phyloP scores from a whole-genome alignment of 2,888 invertebrate species.

The Dichetophora obliterata region DNA sequence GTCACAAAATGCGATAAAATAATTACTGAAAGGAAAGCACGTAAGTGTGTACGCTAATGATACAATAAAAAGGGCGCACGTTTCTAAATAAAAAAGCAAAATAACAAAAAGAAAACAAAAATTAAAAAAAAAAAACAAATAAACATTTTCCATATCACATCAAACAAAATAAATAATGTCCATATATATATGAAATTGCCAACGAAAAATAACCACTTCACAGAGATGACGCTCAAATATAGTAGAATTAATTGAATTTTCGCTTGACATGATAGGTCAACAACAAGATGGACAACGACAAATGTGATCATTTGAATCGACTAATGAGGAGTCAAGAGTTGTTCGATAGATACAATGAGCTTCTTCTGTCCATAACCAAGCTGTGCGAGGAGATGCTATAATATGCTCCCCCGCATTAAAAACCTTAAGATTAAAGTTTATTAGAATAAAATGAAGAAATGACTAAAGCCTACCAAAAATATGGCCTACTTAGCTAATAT shows the following conservation, averaged over 20 bases:
- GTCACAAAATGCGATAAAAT: neutral
- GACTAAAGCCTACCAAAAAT: neutral
- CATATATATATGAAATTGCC: neutral
- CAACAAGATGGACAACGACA: neutral
- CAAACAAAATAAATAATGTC: neutral
- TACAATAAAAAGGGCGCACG: neutral
- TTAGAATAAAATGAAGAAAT: neutral
- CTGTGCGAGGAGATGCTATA: too few species aligned
- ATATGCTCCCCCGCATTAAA: neutral
- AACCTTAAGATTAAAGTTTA: neutral
- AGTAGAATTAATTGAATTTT: slow-evolving; percentile 42
- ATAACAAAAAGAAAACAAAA: neutral
- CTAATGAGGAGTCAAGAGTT: neutral
- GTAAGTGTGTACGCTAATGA: slow-evolving; percentile 35
- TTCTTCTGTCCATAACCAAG: too few species aligned
- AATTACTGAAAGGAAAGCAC: slow-evolving; percentile 12
- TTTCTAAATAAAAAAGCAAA: neutral
- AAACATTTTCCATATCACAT: neutral
- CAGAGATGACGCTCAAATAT: slow-evolving; percentile 30
- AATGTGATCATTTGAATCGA: neutral
- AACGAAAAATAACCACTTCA: neutral
- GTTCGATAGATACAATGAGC: neutral
- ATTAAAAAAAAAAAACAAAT: neutral
- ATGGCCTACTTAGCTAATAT: neutral
- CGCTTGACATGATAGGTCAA: slow-evolving; percentile 19